phyloP scores from a whole-genome alignment of 1,140 invertebrate species.

The Chironomus striatipennis region DNA sequence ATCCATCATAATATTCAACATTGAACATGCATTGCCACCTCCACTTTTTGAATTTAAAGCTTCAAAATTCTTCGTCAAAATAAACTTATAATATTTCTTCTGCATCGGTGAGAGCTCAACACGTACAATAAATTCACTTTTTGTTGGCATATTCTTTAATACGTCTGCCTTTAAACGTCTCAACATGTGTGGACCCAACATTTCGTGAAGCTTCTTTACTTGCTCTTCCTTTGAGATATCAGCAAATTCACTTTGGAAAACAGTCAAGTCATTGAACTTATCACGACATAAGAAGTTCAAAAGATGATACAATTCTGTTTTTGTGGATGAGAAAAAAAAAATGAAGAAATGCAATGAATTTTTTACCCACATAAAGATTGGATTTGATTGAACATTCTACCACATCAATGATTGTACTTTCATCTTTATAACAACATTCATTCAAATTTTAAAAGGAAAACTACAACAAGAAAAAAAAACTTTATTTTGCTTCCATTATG shows the following conservation, averaged over 20 bases:
- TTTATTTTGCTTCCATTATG: too few relatives aligned
- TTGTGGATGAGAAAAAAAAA: slow-evolving; percentile 47
- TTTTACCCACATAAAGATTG: neutral
- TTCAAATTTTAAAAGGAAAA: too few relatives aligned
- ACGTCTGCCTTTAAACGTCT: slow-evolving; percentile 95
- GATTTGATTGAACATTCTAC: too few relatives aligned
- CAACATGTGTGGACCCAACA: slow-evolving; percentile 97
- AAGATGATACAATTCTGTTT: slow-evolving; percentile 98
- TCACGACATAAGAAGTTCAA: slow-evolving; percentile 95
- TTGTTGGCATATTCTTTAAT: slow-evolving; percentile 92
- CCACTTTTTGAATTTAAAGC: slow-evolving; percentile 86
- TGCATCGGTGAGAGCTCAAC: slow-evolving; percentile 96
- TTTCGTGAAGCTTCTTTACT: slow-evolving; percentile 82
- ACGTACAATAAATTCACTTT: slow-evolving; percentile 97
- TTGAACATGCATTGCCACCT: slow-evolving; percentile 83
- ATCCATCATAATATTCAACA: slow-evolving; percentile 99
- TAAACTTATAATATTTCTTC: slow-evolving; percentile 97
- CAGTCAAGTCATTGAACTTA: slow-evolving; percentile 86
- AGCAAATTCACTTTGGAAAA: slow-evolving; percentile 76
- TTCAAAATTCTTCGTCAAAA: slow-evolving; percentile 92
- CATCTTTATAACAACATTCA: too few relatives aligned
- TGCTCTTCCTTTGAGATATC: slow-evolving; percentile 68
- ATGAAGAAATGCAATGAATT: neutral
- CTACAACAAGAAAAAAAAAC: too few relatives aligned
- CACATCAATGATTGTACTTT: too few relatives aligned